phyloP scores from a whole-genome alignment of 92 coral and sea anemone species.

The Parazoanthus swiftii region DNA sequence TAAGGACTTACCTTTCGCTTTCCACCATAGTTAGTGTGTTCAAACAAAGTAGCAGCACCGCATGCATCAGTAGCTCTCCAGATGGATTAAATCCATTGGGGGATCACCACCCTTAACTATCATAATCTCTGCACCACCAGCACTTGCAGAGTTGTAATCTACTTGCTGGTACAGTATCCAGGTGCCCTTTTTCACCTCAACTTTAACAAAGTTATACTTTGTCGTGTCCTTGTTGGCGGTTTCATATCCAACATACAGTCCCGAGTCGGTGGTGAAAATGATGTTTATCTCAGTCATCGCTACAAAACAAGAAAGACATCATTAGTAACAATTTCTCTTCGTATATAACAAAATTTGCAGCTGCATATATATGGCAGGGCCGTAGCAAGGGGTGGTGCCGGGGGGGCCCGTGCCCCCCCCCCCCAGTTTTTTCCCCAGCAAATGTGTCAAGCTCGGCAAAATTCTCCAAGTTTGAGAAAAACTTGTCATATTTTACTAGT shows the following conservation, averaged over 20 bases:
- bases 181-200: constrained; percentile 25
- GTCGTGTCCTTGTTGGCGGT: neutral
- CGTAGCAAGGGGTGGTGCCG: no score
- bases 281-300: constrained; percentile 3
- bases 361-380: no score
- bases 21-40: constrained; percentile 18
- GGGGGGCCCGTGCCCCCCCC: no score
- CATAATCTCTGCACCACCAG: neutral
- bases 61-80: constrained; percentile 28
- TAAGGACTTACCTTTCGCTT: neutral
- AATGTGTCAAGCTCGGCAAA: no score
- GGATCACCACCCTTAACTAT: neutral
- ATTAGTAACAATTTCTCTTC: neutral
- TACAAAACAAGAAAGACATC: neutral
- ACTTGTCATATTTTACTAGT: no score
- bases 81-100: neutral
- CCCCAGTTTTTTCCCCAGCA: no score
- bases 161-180: constrained; percentile 25
- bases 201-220: neutral
- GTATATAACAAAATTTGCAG: neutral
- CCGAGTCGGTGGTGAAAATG: neutral
- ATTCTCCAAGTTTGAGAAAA: no score
- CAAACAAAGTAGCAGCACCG: constrained; percentile 14
- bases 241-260: neutral
- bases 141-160: constrained; percentile 14